These are phyloP conservation scores for Anabas testudineus DNA, from an alignment of 2,797 vertebrate genomes.

Conservation along the genomic window DNA sequence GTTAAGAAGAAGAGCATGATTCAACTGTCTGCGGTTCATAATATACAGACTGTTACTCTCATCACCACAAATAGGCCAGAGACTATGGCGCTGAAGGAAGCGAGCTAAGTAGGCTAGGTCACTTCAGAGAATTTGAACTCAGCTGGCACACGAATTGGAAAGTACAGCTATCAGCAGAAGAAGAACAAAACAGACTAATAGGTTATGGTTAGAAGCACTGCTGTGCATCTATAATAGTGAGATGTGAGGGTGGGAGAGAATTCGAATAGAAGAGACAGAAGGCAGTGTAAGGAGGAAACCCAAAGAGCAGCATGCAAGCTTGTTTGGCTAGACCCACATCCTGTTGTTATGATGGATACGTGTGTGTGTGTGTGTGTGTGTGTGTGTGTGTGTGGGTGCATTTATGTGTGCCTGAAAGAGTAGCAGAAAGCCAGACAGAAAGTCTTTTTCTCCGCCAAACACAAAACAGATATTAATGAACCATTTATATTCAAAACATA, in stretches of 20 bases:
- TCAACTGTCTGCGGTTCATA: slow-evolving; percentile 14
- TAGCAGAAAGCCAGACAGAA: slow-evolving; percentile 10
- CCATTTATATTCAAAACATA: too few species aligned
- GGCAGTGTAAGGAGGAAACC: slow-evolving; percentile 63
- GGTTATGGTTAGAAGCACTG: slow-evolving; percentile 1
- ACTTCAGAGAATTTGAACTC: slow-evolving; percentile 63
- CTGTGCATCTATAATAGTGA: slow-evolving; percentile 20
- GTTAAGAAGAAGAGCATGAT: not conserved
- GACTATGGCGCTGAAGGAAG: slow-evolving; percentile 37
- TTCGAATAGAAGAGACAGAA: slow-evolving; percentile 39
- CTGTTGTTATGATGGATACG: slow-evolving; percentile 64
- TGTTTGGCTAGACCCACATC: slow-evolving; percentile 71
- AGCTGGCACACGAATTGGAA: slow-evolving; percentile 19
- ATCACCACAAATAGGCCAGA: slow-evolving; percentile 48
- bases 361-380: slow-evolving; percentile 10
- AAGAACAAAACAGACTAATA: slow-evolving; percentile 17
- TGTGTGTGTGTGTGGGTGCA: not conserved
- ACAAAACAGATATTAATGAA: not conserved
- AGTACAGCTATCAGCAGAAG: slow-evolving; percentile 34
- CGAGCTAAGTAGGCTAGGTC: slow-evolving; percentile 60
- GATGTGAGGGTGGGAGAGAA: slow-evolving; percentile 11
- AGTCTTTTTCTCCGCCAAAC: slow-evolving; percentile 1
- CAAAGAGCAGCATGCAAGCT: slow-evolving; percentile 50
- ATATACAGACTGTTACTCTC: slow-evolving; percentile 14
- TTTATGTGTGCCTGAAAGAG: slow-evolving; percentile 12